Evolutionary conservation across 2,888 invertebrate genomes (phyloP).

Genomic region (Miltochrista miniata): DNA sequence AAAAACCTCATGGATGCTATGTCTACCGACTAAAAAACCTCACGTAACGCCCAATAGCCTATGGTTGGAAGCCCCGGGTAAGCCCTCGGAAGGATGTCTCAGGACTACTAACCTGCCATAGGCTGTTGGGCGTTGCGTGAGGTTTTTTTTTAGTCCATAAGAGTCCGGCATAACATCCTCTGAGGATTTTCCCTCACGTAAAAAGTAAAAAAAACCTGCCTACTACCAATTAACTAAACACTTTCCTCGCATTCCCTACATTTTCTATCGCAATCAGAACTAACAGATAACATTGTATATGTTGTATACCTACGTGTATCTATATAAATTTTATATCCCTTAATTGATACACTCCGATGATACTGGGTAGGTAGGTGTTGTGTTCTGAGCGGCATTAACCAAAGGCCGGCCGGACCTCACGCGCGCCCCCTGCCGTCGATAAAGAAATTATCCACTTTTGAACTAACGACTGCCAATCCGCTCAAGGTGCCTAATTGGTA

Average conservation of each 20-base stretch:
- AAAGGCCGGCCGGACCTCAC: conserved; percentile 65
- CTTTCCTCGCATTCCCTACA: not conserved
- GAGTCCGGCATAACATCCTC: too few species aligned
- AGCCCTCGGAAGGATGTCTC: too few species aligned
- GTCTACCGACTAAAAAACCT: too few species aligned
- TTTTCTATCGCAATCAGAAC: conserved; percentile 8
- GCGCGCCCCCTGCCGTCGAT: conserved; percentile 58
- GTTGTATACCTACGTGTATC: conserved; percentile 19
- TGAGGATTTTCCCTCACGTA: too few species aligned
- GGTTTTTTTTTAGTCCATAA: too few species aligned
- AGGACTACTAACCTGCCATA: too few species aligned
- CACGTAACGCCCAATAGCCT: too few species aligned
- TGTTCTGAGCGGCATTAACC: conserved; percentile 40
- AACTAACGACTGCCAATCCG: conserved; percentile 61
- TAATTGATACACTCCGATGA: conserved; percentile 40
- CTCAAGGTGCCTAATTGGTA: conserved; percentile 55
- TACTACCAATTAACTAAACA: too few species aligned
- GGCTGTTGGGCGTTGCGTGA: too few species aligned
- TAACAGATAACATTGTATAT: conserved; percentile 19
- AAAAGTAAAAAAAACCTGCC: too few species aligned
- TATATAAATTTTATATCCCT: conserved; percentile 41
- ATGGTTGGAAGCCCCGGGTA: too few species aligned
- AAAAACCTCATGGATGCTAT: too few species aligned
- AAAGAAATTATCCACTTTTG: conserved; percentile 72
- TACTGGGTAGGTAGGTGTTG: conserved; percentile 38